Conservation (phyloP, 2,113 vertebrate genomes). For the Cryptomyrus ogoouensis region DNA sequence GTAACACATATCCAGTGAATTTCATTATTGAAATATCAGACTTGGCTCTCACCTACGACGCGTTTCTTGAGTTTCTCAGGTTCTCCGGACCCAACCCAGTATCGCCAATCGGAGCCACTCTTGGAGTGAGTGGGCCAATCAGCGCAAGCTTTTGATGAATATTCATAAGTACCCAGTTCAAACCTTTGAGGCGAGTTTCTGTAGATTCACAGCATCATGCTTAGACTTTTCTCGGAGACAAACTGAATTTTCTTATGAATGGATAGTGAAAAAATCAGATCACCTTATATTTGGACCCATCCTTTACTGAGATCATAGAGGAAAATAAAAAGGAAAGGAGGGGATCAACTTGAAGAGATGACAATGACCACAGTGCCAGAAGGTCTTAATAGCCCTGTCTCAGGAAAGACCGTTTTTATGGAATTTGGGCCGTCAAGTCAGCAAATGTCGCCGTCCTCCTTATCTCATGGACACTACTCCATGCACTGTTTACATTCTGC, state of each 20-base stretch:
- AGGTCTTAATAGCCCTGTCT: slow-evolving; percentile 97
- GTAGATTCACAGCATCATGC: slow-evolving; percentile 94
- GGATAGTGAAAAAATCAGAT: slow-evolving; percentile 96
- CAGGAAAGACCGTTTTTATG: slow-evolving; percentile 98
- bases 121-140: slow-evolving; percentile 90
- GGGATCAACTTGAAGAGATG: slow-evolving; percentile 87
- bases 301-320: slow-evolving; percentile 89
- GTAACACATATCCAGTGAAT: slow-evolving; percentile 27
- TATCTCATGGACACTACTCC: slow-evolving; percentile 98
- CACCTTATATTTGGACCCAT: slow-evolving; percentile 97
- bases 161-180: slow-evolving; percentile 98
- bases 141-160: slow-evolving; percentile 85
- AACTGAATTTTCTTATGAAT: slow-evolving; percentile 99
- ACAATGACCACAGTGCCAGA: slow-evolving; percentile 99
- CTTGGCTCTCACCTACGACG: slow-evolving; percentile 49
- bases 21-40: slow-evolving; percentile 43
- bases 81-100: slow-evolving; percentile 77
- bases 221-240: slow-evolving; percentile 98
- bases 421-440: slow-evolving; percentile 99
- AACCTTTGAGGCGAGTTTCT: slow-evolving; percentile 99
- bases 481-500: slow-evolving; percentile 99
- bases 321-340: slow-evolving; percentile 81
- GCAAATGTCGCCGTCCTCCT: slow-evolving; percentile 98
- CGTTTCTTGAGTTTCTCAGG: slow-evolving; percentile 64
- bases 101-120: slow-evolving; percentile 88